Evolutionary conservation across 37 sponge, comb jelly and placozoan species (phyloP).

Genomic region (Aphrocallistes beatrix): DNA sequence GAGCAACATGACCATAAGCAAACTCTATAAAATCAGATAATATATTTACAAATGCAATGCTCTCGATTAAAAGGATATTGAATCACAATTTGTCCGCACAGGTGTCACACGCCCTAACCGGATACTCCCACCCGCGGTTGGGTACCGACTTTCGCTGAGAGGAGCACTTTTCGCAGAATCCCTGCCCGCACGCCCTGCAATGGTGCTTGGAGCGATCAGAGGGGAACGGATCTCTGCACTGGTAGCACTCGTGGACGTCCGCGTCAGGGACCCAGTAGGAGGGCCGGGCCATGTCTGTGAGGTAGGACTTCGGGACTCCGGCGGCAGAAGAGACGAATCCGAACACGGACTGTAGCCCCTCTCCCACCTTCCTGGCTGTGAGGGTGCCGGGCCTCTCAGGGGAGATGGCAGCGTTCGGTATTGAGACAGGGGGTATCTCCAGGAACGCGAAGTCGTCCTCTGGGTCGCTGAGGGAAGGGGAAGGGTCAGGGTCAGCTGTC

Average conservation of each 20-base stretch:
- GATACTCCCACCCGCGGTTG: slow-evolving; percentile 79
- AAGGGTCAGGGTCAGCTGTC: neutral
- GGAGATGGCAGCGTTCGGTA: neutral
- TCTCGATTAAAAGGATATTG: neutral
- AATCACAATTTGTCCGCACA: slow-evolving; percentile 31
- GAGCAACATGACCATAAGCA: no score
- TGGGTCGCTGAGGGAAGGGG: neutral
- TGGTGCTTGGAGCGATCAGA: slow-evolving; percentile 53
- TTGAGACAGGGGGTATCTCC: neutral
- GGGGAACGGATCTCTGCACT: slow-evolving; percentile 38
- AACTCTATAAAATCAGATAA: no score
- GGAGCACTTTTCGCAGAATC: slow-evolving; percentile 79
- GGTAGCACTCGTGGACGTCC: slow-evolving; percentile 42
- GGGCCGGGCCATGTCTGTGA: slow-evolving; percentile 75
- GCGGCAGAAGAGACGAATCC: slow-evolving; percentile 43
- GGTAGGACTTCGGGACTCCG: slow-evolving; percentile 36
- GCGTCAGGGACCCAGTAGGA: slow-evolving; percentile 75
- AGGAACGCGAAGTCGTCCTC: neutral
- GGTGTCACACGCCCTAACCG: slow-evolving; percentile 74
- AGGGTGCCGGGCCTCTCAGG: slow-evolving; percentile 10
- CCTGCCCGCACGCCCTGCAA: slow-evolving; percentile 79
- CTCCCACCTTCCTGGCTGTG: slow-evolving; percentile 60
- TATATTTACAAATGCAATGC: neutral
- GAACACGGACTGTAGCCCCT: slow-evolving; percentile 44
- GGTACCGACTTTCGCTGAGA: slow-evolving; percentile 38